Base-by-base conservation (phyloP, 2,113 vertebrate species). In the Myxocyprinus asiaticus region DNA sequence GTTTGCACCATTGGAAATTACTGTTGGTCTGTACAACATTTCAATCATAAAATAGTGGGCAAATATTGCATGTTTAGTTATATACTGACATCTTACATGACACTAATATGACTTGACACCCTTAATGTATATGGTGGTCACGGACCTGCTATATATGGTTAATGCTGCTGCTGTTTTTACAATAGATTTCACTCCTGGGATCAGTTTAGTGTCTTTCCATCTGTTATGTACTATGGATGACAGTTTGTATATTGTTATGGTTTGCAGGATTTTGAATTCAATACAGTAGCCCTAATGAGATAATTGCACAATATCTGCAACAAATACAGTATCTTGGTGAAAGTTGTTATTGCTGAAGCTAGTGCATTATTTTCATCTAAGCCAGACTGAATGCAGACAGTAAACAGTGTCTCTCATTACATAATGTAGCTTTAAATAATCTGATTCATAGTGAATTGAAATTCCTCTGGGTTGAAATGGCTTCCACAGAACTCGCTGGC, bases 401-500 rank as follows among this genome's bases (percentile, higher is more conserved):
- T 50, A 42, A 67, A 48, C n/a, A 7, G 22, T 33, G 22, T 61
- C 33, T 68, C 45, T 77, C 51, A 68, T 66, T 82, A 67, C 59
- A 62, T 81, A 73, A 84, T 65, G 80, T 71, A 79, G 77, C 61
- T 83, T 67, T 81, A 84, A 85, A 0, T 59, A 67, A 72, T 89
- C 76, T 72, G 56, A 69, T 67, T 74, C 65, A 61, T 80, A 80
- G 85, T 86, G 8, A 82, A 83, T 82, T 74, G 76, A 84, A 65
- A 81, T 78, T 85, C 74, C 51, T 69, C 62, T 56, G 68, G 44
- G 59, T 69, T 78, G 73, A 86, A 87, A 87, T 71, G 33, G 78
- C 80, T 82, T 67, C 43, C 67, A 83, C 75, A 88, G 83, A 85
- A 82, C 77, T 48, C 72, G 79, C 82, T 89, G 84, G 86, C 84